These are phyloP conservation scores for Eudorcas thomsonii DNA, from an alignment of 2,113 vertebrate species.

Conservation along the genomic window DNA sequence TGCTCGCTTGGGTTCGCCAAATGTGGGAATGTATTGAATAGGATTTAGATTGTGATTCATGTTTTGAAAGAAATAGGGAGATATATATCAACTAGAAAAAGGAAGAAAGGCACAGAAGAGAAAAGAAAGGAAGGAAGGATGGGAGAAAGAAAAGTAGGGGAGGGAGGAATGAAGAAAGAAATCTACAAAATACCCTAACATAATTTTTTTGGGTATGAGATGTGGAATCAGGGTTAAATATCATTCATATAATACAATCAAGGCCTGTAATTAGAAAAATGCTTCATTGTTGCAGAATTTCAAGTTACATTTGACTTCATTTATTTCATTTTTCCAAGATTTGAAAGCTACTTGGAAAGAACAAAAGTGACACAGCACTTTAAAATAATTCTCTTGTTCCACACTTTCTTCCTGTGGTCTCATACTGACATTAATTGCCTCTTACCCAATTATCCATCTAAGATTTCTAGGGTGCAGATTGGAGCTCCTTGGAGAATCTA, in stretches of 20 bases:
- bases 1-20: not conserved
- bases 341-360: conserved; percentile 6
- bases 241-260: not conserved
- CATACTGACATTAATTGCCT: not conserved
- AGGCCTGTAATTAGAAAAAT: not conserved
- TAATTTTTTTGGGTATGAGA: not conserved
- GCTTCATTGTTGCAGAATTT: conserved; percentile 10
- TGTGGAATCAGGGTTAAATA: not conserved
- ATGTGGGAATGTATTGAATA: not conserved
- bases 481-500: not conserved
- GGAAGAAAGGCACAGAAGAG: too few species aligned
- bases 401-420: not conserved
- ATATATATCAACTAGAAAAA: not conserved
- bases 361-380: not conserved
- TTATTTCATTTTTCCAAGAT: not conserved
- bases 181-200: not conserved
- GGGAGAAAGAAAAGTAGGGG: too few species aligned
- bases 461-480: not conserved
- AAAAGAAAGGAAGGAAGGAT: not conserved
- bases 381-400: not conserved
- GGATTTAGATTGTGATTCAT: not conserved
- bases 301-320: not conserved
- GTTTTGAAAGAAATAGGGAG: not conserved
- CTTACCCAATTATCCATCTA: not conserved
- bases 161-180: not conserved